Conservation (phyloP, 2,888 invertebrate genomes). For the Hypomecis atomaria region DNA sequence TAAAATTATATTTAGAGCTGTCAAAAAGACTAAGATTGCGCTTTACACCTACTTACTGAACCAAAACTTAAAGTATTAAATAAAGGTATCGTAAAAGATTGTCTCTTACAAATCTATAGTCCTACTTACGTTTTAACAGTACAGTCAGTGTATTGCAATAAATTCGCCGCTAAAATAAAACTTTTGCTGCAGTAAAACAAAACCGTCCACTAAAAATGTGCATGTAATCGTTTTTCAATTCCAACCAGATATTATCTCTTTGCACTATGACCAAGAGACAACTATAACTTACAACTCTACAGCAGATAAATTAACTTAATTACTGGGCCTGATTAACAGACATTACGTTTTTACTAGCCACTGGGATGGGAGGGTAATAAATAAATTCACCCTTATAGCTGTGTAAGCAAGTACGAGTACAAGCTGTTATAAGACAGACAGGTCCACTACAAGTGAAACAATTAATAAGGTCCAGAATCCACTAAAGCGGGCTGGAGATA, state of each 20-base stretch:
- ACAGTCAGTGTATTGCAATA: too few species aligned
- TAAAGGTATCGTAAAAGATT: too few species aligned
- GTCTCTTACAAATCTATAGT: too few species aligned
- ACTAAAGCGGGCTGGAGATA: too few species aligned
- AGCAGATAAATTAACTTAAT: constrained; percentile 62
- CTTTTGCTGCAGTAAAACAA: neutral
- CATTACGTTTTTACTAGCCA: constrained; percentile 62
- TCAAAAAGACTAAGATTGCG: too few species aligned
- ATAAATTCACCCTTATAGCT: constrained; percentile 61
- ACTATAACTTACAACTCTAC: constrained; percentile 35
- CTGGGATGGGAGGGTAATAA: constrained; percentile 43
- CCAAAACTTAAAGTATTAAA: too few species aligned
- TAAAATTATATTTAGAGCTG: too few species aligned
- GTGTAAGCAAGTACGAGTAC: constrained; percentile 51
- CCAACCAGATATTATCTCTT: constrained; percentile 34
- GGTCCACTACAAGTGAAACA: constrained; percentile 6
- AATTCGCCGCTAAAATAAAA: neutral
- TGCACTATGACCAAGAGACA: constrained; percentile 43
- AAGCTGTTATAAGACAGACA: constrained; percentile 10
- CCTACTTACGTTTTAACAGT: too few species aligned
- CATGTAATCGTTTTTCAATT: constrained; percentile 37
- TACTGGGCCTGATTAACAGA: constrained; percentile 64
- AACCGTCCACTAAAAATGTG: constrained; percentile 17
- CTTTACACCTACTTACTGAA: too few species aligned
- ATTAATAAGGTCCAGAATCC: neutral